phyloP scores from a whole-genome alignment of 2,797 vertebrate species.

The Mallotus villosus region DNA sequence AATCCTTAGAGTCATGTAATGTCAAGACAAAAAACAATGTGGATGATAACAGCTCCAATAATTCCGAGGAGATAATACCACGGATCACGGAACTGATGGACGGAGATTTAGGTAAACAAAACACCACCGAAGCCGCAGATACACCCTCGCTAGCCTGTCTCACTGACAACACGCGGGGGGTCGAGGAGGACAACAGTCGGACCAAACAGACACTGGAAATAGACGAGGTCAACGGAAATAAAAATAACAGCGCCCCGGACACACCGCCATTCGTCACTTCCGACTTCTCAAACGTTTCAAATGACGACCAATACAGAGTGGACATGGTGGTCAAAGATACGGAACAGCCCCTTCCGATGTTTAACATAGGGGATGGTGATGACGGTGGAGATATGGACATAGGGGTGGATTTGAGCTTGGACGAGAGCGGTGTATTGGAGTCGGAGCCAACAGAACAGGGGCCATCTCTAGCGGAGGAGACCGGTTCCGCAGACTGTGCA shows the following conservation, averaged over 20 bases:
- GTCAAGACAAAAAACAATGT: constrained; percentile 68
- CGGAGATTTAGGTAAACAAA: constrained; percentile 58
- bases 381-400: constrained; percentile 76
- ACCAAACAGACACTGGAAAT: constrained; percentile 64
- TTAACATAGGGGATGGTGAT: constrained; percentile 47
- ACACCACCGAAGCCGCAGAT: constrained; percentile 55
- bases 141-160: constrained; percentile 62
- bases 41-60: constrained; percentile 58
- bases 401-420: constrained; percentile 77
- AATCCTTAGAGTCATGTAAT: constrained; percentile 77
- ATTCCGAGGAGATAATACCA: constrained; percentile 66
- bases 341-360: constrained; percentile 28
- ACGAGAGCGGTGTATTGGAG: constrained; percentile 75
- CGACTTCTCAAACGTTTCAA: constrained; percentile 55
- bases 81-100: constrained; percentile 68
- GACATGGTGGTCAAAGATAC: constrained; percentile 46
- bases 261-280: constrained; percentile 37
- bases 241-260: constrained; percentile 53
- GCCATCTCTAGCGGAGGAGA: constrained; percentile 33
- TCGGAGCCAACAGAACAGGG: constrained; percentile 47
- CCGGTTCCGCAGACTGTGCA: constrained; percentile 33
- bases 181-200: constrained; percentile 61
- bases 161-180: constrained; percentile 63
- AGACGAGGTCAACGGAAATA: constrained; percentile 70
- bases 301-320: constrained; percentile 53